Base-by-base conservation (phyloP, 2,888 invertebrate genomes). In the Ophion ventricosus region DNA sequence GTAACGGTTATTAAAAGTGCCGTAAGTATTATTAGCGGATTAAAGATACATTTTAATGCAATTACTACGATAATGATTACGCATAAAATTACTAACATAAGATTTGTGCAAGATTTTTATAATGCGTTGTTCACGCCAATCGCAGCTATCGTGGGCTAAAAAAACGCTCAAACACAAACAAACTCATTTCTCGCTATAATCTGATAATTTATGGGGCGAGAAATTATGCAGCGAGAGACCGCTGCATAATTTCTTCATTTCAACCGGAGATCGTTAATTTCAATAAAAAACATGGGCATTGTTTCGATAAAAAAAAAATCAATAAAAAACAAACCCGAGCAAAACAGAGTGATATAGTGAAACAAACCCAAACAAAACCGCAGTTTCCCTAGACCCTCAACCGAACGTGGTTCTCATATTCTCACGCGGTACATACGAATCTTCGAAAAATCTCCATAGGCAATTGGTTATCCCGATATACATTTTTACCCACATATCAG, bases 21-120 rank as follows among this genome's bases (percentile, higher is more conserved):
- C 70, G 40, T 63, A 25, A 63, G 78, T 79, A 79, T 72, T 79
- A 79, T 72, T 64, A 79, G n/a, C 40, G n/a, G 40, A 79, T 64
- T 70, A 56, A 79, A 59, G 25, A 67, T 76, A 59, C 69, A 78
- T 70, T 78, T 78, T 78, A 78, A 78, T 70, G 70, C 49, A 29
- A 70, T 70, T 54, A 57, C 4, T 56, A 78, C 11, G 25, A 78
- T 77, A 67, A 57, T 57, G 23, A 23, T 43, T 35, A 56, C 35
- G 35, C 56, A 23, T 69, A n/a, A 76, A 56, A 54, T 25, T 54
- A 56, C 23, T 20, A n/a, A 61, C 40, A 40, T 73, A 73, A 73
- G 25, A 29, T 75, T 35, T 66, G 64, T 43, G 59, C 26, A 69
- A 67, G 29, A 29, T 29, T 67, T 35, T 43, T 72, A 40, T 66